Conservation (phyloP, 2,888 invertebrate species). For the Laspeyria flexula region DNA sequence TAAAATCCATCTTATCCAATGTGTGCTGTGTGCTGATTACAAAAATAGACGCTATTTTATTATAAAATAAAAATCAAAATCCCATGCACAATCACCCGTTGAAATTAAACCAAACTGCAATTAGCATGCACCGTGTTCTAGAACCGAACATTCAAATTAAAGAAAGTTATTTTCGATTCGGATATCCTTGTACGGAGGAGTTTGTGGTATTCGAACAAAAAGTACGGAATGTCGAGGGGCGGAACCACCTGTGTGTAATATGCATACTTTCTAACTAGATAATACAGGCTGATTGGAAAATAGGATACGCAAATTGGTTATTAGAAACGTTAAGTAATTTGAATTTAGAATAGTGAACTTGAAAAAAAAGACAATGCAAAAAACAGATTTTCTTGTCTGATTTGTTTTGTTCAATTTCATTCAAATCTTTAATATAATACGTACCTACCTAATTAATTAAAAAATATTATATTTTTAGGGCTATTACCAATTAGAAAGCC, state of each 20-base stretch:
- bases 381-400: no score
- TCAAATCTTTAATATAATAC: no score
- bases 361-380: no score
- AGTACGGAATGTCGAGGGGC: constrained; percentile 70
- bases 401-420: no score
- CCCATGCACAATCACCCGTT: background rate
- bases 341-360: no score
- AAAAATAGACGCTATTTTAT: background rate
- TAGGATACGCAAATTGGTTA: background rate
- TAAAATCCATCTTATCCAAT: no score
- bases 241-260: constrained; percentile 79
- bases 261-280: constrained; percentile 53
- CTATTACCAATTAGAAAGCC: no score
- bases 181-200: constrained; percentile 32
- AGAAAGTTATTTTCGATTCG: constrained; percentile 45
- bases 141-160: constrained; percentile 34
- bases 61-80: background rate
- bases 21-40: background rate
- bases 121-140: constrained; percentile 28
- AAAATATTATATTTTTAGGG: no score
- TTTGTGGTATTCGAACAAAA: constrained; percentile 62
- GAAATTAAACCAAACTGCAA: constrained; percentile 24
- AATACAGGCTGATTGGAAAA: constrained; percentile 27
- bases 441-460: no score
- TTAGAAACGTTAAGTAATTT: no score